These are phyloP conservation scores for Rhinolophus sinicus DNA, from an alignment of 2,113 vertebrate species.

Conservation along the genomic window DNA sequence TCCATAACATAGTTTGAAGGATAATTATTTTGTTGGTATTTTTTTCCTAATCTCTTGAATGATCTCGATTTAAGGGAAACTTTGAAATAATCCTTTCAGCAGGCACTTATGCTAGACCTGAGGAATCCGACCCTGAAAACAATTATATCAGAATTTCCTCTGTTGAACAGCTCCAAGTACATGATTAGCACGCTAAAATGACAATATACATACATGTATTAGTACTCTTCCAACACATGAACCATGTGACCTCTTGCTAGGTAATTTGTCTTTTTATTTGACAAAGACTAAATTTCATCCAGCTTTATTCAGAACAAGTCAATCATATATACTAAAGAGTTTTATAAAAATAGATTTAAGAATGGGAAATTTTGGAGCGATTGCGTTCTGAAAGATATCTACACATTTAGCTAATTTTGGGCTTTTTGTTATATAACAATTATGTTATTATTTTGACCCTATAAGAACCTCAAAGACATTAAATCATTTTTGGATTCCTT, in stretches of 20 bases:
- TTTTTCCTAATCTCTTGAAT: constrained; percentile 23
- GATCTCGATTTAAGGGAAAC: constrained; percentile 34
- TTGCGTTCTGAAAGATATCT: neutral
- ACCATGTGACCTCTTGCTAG: neutral
- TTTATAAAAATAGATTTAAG: constrained; percentile 72
- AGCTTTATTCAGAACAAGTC: neutral
- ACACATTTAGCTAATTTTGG: neutral
- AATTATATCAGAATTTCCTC: neutral
- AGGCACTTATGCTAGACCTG: neutral
- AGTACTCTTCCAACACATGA: neutral
- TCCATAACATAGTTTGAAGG: constrained; percentile 14
- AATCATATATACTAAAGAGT: constrained; percentile 61
- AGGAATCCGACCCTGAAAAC: neutral
- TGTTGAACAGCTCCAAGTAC: neutral
- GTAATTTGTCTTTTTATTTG: constrained; percentile 29
- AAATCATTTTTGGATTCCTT: neutral
- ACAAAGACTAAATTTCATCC: constrained; percentile 1
- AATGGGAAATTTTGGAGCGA: constrained; percentile 63
- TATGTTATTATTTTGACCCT: neutral
- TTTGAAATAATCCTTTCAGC: constrained; percentile 26
- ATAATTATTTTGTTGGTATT: constrained; percentile 5
- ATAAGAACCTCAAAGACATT: neutral
- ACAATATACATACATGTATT: neutral
- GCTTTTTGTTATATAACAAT: neutral
- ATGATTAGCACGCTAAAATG: neutral